Base-by-base conservation (phyloP, 2,113 vertebrate species). In the Rutilus rutilus region DNA sequence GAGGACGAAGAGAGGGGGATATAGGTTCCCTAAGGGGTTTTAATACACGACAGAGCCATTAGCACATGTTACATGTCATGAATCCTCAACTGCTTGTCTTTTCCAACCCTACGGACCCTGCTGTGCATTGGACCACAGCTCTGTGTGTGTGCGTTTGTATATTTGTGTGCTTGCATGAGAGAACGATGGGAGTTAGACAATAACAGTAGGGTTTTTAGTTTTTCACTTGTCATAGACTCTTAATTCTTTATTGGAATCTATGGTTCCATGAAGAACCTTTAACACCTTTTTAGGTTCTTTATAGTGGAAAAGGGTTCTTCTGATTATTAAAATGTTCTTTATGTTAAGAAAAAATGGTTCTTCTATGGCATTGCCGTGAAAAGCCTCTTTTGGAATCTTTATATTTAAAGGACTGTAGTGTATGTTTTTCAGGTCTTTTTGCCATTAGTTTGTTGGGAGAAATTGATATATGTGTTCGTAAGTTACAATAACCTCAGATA, bases 11-110 rank as follows among this genome's bases (percentile, higher is more conserved):
- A 84, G 79, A 81, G 83, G 33, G 77, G 85, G 50, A 83, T 75
- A 84, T 75, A 79, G 39, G 86, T 82, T 92, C 92, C 93, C 93
- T 89, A 47, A 93, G 92, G 92, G 90, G 85, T 94, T 92, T 91
- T 80, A 89, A 94, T 92, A 91, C 92, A 93, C 91, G 89, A 87
- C 65, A 39, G 85, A 85, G 89, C 90, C 92, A 93, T 95, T 94
- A 95, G 93, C 92, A 93, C 92, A 91, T 93, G 92, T 93, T 93
- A 93, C 90, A 94, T 93, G 93, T 93, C 92, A 93, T 91, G 91
- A 91, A 92, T 91, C 90, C 91, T 89, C 89, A 88, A 85, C 87
- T 86, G 88, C 92, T 91, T 88, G 92, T 90, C 89, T 89, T 83
- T 54, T 76, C 90, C 74, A 67, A 86, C 88, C 87, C 79, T 87